Evolutionary conservation across 1,140 invertebrate species (phyloP).

Genomic region (Micrasema longulum): DNA sequence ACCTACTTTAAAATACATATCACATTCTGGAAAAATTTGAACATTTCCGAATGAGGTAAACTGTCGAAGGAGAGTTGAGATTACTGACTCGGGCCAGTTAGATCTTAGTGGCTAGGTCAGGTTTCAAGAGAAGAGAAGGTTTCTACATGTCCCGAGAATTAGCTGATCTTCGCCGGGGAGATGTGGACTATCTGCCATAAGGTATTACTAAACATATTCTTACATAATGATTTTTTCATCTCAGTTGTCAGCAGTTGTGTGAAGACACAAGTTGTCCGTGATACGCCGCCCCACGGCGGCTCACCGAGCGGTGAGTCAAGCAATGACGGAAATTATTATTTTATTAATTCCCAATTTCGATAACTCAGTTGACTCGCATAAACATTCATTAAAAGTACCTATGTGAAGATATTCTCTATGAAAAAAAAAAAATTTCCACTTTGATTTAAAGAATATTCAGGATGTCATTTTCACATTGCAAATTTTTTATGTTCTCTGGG

Average conservation of each 20-base stretch:
- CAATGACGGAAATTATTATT: slow-evolving; percentile 19
- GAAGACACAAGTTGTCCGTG: slow-evolving; percentile 50
- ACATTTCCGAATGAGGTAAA: slow-evolving; percentile 10
- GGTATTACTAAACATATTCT: slow-evolving; percentile 65
- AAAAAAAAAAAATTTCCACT: too few relatives aligned
- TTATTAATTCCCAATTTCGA: slow-evolving; percentile 14
- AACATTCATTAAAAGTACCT: too few relatives aligned
- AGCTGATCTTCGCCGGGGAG: slow-evolving; percentile 59
- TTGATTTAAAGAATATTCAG: too few relatives aligned
- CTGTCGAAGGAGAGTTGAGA: slow-evolving; percentile 44
- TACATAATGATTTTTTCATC: slow-evolving; percentile 61
- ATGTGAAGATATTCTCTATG: too few relatives aligned
- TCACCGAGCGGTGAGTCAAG: slow-evolving; percentile 49
- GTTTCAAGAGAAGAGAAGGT: slow-evolving; percentile 68
- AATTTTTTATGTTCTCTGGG: too few relatives aligned
- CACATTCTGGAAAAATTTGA: slow-evolving; percentile 2
- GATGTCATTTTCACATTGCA: too few relatives aligned
- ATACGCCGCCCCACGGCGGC: slow-evolving; percentile 31
- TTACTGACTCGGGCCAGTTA: slow-evolving; percentile 66
- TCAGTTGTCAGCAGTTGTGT: slow-evolving; percentile 54
- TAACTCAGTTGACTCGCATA: too few relatives aligned
- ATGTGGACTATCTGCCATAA: slow-evolving; percentile 63
- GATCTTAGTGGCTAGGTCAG: slow-evolving; percentile 68
- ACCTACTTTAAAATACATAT: slow-evolving; percentile 7
- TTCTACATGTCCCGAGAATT: slow-evolving; percentile 59